Conservation (phyloP, 2,888 invertebrate species). For the Mythimna impura region DNA sequence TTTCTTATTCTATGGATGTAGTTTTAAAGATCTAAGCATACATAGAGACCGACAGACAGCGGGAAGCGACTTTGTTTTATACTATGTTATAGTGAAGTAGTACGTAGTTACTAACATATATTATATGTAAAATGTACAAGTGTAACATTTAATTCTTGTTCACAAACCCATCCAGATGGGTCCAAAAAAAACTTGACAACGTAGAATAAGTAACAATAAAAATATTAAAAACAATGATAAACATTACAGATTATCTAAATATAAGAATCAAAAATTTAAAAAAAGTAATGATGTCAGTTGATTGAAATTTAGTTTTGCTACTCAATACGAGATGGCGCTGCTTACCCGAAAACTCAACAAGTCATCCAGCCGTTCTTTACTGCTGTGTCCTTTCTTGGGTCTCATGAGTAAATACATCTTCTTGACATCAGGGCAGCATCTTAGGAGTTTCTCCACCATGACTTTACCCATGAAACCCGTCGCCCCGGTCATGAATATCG, state of each 20-base stretch:
- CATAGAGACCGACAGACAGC: no score
- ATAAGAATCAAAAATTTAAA: background rate
- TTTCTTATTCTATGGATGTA: no score
- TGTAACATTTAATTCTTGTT: no score
- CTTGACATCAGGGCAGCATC: slow-evolving; percentile 92
- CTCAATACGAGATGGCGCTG: slow-evolving; percentile 68
- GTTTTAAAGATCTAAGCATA: no score
- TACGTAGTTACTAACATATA: no score
- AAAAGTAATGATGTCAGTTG: background rate
- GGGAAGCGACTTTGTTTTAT: no score
- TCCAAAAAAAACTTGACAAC: no score
- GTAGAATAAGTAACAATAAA: no score
- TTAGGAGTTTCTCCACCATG: slow-evolving; percentile 94
- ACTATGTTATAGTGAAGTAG: no score
- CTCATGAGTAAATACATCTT: slow-evolving; percentile 93
- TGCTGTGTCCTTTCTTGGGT: slow-evolving; percentile 92
- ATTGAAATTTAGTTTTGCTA: slow-evolving; percentile 33
- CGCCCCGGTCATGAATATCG: slow-evolving; percentile 94
- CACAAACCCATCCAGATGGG: no score
- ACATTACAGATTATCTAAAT: background rate
- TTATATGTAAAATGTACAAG: no score
- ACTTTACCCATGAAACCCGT: slow-evolving; percentile 97
- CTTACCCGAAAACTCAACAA: slow-evolving; percentile 88
- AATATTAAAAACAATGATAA: no score
- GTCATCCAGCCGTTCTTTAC: slow-evolving; percentile 91